phyloP scores from a whole-genome alignment of 2,888 invertebrate genomes.

The Scaptomyza polygonia region DNA sequence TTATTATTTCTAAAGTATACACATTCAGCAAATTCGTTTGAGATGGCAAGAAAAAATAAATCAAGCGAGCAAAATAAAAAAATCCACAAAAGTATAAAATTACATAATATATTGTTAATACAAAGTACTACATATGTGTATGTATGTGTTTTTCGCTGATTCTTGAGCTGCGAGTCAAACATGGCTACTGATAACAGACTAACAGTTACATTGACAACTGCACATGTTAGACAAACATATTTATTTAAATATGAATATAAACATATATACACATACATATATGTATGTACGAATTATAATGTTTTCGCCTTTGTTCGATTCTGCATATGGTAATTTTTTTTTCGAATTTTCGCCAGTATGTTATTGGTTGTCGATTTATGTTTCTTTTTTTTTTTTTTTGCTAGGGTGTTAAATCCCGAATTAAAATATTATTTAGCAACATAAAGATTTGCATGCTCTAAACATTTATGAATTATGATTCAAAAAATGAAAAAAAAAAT shows the following conservation, averaged over 20 bases:
- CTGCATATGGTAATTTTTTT: conserved; percentile 69
- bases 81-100: too few relatives aligned
- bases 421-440: conserved; percentile 43
- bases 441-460: conserved; percentile 24
- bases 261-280: conserved; percentile 8
- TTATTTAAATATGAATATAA: too few relatives aligned
- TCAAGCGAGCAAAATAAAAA: conserved; percentile 22
- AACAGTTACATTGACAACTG: conserved; percentile 18
- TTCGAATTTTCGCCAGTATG: conserved; percentile 12
- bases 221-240: conserved; percentile 13
- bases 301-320: conserved; percentile 7
- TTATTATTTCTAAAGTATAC: conserved; percentile 21
- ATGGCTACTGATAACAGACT: conserved; percentile 19
- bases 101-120: background rate
- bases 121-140: background rate
- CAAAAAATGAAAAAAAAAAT: too few relatives aligned
- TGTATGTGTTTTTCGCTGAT: conserved; percentile 13
- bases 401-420: background rate
- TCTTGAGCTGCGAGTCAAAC: background rate
- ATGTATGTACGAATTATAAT: background rate
- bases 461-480: too few relatives aligned
- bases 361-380: conserved; percentile 1
- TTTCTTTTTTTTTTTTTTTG: background rate
- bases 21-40: conserved; percentile 60
- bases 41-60: conserved; percentile 40